Conservation (phyloP, 2,888 invertebrate genomes). For the Caradrina kadenii region DNA sequence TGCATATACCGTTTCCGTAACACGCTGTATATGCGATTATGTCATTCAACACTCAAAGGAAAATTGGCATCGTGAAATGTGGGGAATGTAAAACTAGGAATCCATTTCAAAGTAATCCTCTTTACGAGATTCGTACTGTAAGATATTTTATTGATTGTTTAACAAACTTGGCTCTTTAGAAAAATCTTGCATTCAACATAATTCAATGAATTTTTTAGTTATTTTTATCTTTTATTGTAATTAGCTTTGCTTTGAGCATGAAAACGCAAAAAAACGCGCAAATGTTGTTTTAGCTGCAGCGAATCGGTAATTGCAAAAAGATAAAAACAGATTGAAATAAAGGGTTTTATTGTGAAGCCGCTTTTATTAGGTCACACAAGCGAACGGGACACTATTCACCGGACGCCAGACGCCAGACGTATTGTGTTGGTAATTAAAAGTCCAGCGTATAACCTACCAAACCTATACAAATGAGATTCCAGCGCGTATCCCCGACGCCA, state of each 20-base stretch:
- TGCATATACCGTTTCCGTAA: too few species aligned
- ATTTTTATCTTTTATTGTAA: neutral
- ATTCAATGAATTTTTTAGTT: neutral
- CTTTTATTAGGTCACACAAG: conserved; percentile 11
- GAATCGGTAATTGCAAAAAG: neutral
- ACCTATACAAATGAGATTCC: neutral
- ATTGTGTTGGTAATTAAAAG: conserved; percentile 35
- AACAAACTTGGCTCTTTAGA: neutral
- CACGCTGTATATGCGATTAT: too few species aligned
- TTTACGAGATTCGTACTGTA: neutral
- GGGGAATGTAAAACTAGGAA: conserved; percentile 4
- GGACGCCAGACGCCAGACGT: neutral
- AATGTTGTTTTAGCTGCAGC: neutral
- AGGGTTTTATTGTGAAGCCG: conserved; percentile 16
- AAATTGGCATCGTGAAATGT: neutral
- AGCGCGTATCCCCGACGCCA: neutral
- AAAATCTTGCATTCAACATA: neutral
- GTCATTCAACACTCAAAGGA: conserved; percentile 6
- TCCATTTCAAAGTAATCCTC: conserved; percentile 12
- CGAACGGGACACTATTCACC: neutral
- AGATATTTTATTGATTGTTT: conserved; percentile 18
- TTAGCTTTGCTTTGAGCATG: neutral
- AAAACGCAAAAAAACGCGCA: neutral
- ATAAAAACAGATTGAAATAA: conserved; percentile 18
- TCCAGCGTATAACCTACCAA: neutral